Evolutionary conservation across 1,140 invertebrate species (phyloP).

Genomic region (Neotoxoptera formosana): DNA sequence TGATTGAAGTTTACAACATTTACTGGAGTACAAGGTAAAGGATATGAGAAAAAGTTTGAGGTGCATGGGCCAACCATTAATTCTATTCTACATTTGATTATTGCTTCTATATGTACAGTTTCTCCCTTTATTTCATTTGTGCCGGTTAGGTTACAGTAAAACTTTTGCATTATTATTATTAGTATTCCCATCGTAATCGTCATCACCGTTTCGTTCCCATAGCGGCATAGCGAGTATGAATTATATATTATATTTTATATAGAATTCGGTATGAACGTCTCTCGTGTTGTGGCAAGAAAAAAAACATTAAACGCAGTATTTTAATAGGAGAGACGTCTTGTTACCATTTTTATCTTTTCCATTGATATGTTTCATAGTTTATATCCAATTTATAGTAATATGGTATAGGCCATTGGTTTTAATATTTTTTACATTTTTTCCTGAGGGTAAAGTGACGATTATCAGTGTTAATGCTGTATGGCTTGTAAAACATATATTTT

Average conservation of each 20-base stretch:
- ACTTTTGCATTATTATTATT: conserved; percentile 40
- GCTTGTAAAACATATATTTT: neutral
- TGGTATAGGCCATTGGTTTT: neutral
- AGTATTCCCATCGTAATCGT: neutral
- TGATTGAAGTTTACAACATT: conserved; percentile 41
- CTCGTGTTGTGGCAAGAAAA: neutral
- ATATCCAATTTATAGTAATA: neutral
- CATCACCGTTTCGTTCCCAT: neutral
- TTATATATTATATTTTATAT: neutral
- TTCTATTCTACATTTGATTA: conserved; percentile 48
- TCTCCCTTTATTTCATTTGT: neutral
- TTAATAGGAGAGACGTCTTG: neutral
- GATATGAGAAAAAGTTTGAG: conserved; percentile 56
- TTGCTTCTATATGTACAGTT: neutral
- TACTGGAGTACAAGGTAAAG: conserved; percentile 1
- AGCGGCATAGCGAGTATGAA: neutral
- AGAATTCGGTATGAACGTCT: neutral
- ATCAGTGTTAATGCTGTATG: no score
- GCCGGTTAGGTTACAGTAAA: conserved; percentile 19
- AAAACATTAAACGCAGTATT: neutral
- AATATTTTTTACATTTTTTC: neutral
- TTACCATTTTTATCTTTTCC: neutral
- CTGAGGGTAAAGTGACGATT: neutral
- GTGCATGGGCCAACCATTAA: conserved; percentile 40
- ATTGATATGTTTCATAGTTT: neutral